Base-by-base conservation (phyloP, 2,113 vertebrate genomes). In the Oostethus manadensis region DNA sequence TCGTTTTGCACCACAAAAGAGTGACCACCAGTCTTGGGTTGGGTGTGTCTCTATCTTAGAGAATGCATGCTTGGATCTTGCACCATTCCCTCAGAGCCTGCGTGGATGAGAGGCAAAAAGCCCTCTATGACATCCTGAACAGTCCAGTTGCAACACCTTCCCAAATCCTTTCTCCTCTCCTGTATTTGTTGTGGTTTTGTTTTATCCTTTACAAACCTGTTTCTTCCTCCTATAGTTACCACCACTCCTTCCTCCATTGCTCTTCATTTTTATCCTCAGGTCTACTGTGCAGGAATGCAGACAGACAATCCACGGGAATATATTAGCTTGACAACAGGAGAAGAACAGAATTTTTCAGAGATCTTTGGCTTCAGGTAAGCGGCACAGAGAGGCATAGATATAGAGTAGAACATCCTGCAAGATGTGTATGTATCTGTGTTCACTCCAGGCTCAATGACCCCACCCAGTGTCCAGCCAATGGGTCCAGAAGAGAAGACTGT, bases 331-430 rank as follows among this genome's bases (percentile, higher is more conserved):
- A 81, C 87, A 9, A 90, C 86, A 0, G 91, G 93, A 0, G 94
- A 96, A 67, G 88, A 83, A 13, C 94, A 98, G 84, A 99, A 99
- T 77, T 98, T 95, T 74, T 98, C 97, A 0, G 95, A 98, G 85
- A 95, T 98, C 40, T 99, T 95, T 60, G 94, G 92, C 71, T 94
- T 94, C 89, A 98, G 95, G 95, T 99, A 91, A 84, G 18, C 62
- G 58, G 38, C 51, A 72, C 58, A 64, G 62, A 50, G 66, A 29
- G 76, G 17, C 26, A 62, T 49, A 56, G 47, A 40, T 21, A 58
- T 45, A 42, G 18, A 64, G 51, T 33, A 33, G 29, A 70, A 18
- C 21, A 60, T 56, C 38, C 22, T 0, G 51, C 61, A 59, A 38
- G 54, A 53, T 50, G 17, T 29, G 22, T 59, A 5, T 73, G 44